phyloP scores from a whole-genome alignment of 1,140 invertebrate species.

The Drosophila gunungcola region DNA sequence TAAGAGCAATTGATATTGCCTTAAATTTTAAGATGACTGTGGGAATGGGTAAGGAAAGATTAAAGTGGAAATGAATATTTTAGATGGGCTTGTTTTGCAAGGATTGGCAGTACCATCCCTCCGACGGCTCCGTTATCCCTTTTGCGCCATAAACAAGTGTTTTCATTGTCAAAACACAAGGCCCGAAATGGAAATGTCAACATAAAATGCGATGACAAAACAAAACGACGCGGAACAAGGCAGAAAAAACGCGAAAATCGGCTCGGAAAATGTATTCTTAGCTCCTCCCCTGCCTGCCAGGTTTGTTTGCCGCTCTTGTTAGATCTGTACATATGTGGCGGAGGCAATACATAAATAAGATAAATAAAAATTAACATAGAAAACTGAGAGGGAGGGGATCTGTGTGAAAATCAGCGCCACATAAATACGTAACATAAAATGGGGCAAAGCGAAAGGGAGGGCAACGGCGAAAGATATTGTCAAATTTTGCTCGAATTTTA shows the following conservation, averaged over 20 bases:
- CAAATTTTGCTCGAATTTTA: constrained; percentile 57
- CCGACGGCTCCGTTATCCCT: constrained; percentile 8
- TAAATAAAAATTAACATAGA: constrained; percentile 78
- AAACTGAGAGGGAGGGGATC: constrained; percentile 34
- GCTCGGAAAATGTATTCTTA: constrained; percentile 44
- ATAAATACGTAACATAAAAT: constrained; percentile 61
- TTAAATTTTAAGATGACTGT: not conserved
- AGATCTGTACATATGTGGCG: constrained; percentile 24
- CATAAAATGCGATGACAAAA: constrained; percentile 37
- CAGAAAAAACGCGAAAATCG: constrained; percentile 33
- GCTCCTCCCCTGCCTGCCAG: constrained; percentile 2
- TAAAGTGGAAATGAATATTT: constrained; percentile 10
- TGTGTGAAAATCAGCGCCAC: constrained; percentile 46
- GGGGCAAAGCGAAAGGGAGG: constrained; percentile 17
- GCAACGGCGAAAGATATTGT: constrained; percentile 47
- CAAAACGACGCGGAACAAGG: constrained; percentile 29
- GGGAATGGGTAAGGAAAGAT: not conserved
- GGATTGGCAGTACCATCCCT: not conserved
- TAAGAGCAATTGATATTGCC: not conserved
- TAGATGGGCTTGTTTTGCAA: not conserved
- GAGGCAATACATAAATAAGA: constrained; percentile 68
- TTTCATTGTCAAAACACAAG: constrained; percentile 60
- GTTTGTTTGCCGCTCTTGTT: constrained; percentile 27
- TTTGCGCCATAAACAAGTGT: constrained; percentile 61
- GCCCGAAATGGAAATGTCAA: constrained; percentile 46